Evolutionary conservation across 2,113 vertebrate genomes (phyloP), one percentile per base, ranked within the genome.

Genomic region (Atrichornis clamosus): DNA sequence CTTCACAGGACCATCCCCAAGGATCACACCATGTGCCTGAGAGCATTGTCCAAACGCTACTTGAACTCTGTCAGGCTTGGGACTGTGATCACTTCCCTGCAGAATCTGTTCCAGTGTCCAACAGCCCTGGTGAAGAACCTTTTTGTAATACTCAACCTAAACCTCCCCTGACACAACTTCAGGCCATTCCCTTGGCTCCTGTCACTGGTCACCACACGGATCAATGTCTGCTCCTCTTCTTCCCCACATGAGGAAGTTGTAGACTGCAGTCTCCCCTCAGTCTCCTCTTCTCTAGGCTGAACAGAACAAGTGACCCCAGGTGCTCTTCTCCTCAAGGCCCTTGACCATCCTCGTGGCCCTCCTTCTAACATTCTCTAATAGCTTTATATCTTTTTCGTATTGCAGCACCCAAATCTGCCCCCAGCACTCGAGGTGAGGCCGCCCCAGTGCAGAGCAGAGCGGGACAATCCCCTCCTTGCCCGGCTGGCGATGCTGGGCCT

Each of bases 401-500:
- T 78, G 10, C n/a, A 15, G 8, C 10, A 5, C 15, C 63, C 39
- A 60, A 87, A 78, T 17, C 42, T 58, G 70, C 26, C 8, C 27
- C 14, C 10, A 52, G 2, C 11, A 44, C 35, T 20, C 3, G 9
- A 46, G 46, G 18, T 39, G 33, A 77, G 46, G 53, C 73, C 1
- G 3, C 6, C 21, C 21, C 37, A 67, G 35, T 6, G 13, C 53
- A 44, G 72, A 44, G 35, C 42, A 76, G 46, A 68, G 46, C 0
- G 0, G 39, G 23, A 69, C 55, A 77, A 15, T 46, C 22, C 7
- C 26, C 15, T 60, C 22, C 37, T 77, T 46, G 11, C 33, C 46
- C 0, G 0, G n/a, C 41, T 47, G 50, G 6, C 0, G 0, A 24
- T 65, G 30, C 41, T 65, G 70, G 8, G 24, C 20, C 26, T 53